phyloP scores from a whole-genome alignment of 2,797 vertebrate species.

The Tapera naevia region DNA sequence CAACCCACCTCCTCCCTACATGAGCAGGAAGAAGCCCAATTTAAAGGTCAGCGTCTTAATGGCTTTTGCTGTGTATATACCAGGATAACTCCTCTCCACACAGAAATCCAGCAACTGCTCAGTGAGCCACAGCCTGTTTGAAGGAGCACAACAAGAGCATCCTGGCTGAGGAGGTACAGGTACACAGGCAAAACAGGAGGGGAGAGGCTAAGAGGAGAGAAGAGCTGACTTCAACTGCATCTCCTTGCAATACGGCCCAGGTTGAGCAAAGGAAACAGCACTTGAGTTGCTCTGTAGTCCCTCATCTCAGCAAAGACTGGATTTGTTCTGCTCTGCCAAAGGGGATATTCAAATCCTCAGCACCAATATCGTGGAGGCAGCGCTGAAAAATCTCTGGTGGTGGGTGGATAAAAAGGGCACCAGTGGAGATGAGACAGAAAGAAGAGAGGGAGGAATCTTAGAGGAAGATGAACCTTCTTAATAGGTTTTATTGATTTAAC shows the following conservation, averaged over 20 bases:
- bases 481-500: conserved; percentile 63
- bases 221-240: background rate
- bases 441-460: conserved; percentile 54
- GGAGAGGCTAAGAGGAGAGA: background rate
- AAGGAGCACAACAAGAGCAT: background rate
- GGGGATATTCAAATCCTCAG: conserved; percentile 32
- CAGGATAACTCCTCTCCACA: conserved; percentile 47
- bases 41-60: conserved; percentile 62
- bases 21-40: conserved; percentile 54
- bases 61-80: background rate
- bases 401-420: conserved; percentile 68
- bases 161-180: background rate
- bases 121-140: background rate
- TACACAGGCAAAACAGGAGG: background rate
- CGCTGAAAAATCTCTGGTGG: conserved; percentile 46
- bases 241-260: background rate
- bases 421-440: conserved; percentile 49
- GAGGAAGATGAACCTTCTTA: conserved; percentile 47
- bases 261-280: background rate
- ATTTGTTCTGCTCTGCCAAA: conserved; percentile 7
- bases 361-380: conserved; percentile 29
- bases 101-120: conserved; percentile 13
- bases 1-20: conserved; percentile 55
- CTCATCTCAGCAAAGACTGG: background rate
- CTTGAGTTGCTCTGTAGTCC: background rate